These are phyloP conservation scores for Chrysodeixis includens DNA, from an alignment of 2,888 invertebrate genomes.

Conservation along the genomic window DNA sequence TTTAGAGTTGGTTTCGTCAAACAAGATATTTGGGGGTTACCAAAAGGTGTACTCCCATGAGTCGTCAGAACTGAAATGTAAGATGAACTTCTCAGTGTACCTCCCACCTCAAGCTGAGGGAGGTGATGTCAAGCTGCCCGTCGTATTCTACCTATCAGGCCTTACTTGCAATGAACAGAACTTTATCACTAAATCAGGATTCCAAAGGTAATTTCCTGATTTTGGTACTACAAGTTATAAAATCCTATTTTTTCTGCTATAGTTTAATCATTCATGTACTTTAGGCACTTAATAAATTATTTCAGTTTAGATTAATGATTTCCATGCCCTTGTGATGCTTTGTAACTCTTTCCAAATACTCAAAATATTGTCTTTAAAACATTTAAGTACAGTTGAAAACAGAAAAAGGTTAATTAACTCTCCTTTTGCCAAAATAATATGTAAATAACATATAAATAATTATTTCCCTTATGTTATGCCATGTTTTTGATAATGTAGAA, in stretches of 20 bases:
- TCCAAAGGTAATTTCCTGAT: conserved; percentile 91
- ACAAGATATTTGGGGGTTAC: conserved; percentile 94
- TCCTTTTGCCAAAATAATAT: no score
- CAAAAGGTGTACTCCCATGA: conserved; percentile 96
- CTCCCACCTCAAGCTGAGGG: conserved; percentile 93
- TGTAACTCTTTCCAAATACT: no score
- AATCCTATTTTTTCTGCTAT: no score
- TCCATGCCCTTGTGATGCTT: no score
- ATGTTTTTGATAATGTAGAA: not conserved
- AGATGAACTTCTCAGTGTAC: conserved; percentile 98
- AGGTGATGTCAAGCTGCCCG: conserved; percentile 91
- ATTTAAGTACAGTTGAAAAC: no score
- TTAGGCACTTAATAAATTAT: no score
- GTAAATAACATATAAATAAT: no score
- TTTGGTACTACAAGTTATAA: no score
- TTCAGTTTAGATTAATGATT: no score
- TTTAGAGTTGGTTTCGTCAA: conserved; percentile 90
- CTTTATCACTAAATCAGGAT: conserved; percentile 98
- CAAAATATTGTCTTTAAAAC: no score
- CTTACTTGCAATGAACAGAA: conserved; percentile 98
- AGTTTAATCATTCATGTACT: no score
- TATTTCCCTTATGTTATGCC: conserved; percentile 2
- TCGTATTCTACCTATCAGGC: conserved; percentile 97
- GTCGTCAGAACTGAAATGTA: conserved; percentile 94
- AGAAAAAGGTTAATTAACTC: no score